Evolutionary conservation across 2,797 vertebrate species (phyloP), one percentile per base, ranked within the genome.

Genomic region (Anomalospiza imberbis): DNA sequence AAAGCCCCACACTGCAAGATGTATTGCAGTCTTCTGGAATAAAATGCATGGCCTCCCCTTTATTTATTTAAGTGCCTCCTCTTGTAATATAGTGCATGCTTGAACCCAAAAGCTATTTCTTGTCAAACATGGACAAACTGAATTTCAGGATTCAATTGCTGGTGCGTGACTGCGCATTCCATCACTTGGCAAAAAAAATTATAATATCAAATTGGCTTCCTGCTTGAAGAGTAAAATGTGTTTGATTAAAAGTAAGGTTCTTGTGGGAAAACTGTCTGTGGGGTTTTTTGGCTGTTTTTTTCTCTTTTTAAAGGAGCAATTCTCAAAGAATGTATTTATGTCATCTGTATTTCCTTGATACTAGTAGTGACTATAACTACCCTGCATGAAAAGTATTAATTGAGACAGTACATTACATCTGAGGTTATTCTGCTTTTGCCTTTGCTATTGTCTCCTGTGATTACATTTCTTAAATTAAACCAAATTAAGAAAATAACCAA

Each of bases 1-100:
- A 98, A 97, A 98, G 97, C 51, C 53, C 50, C 78, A 67, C 72
- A 67, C 3, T 93, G 92, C 89, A 97, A 97, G 96, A 97, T 95
- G 91, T 97, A 94, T 93, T 96, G 96, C 91, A 92, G 81, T 93
- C 93, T 95, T 96, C 92, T 97, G 90, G 95, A 95, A 95, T 62
- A 93, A 94, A 97, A 96, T 88, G 40, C 88, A 57, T 75, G 81
- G 77, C 86, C 89, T 97, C 51, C 60, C 32, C 71, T 92, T 94
- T 63, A 11, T 51, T 68, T 42, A 67, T 29, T 91, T 90, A 95
- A 94, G 81, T 80, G 47, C 50, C 65, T 96, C 26, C 67, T 84
- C 78, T 91, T 77, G 74, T 84, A 88, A 88, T 74, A 51, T 38
- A 71, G 71, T 48, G 83, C 42, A 85, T 63, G 32, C 58, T 88